Base-by-base conservation (phyloP, 2,888 invertebrate genomes). In the Keiferia lycopersicella region DNA sequence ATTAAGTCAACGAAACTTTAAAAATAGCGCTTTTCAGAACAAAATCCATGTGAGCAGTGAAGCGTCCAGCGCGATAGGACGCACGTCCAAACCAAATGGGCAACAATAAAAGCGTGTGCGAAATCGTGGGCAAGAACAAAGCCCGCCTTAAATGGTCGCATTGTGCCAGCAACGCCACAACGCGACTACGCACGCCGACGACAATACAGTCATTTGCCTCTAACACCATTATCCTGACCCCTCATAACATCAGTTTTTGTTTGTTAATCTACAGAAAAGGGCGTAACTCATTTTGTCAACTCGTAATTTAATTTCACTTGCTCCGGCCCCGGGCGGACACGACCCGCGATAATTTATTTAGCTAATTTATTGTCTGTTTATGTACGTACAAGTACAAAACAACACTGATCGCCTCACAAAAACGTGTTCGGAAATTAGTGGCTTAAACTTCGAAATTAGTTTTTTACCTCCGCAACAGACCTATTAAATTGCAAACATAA, bases 241-340 rank as follows among this genome's bases (percentile, higher is more conserved):
- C 90, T 86, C 86, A 83, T 80, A 84, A 84, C 89, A 86, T 87
- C 88, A 89, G 85, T 90, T 91, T 91, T 90, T 91, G 91, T 91
- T 91, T 91, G 90, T 91, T 91, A 91, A 91, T 91, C 89, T 88
- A 86, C 86, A 88, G 88, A 88, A 88, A 88, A 89, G 90, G 91
- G 90, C 91, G 91, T 91, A 87, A 90, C 90, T 91, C 91, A 88
- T 90, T 91, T 90, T 88, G 89, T 90, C 90, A 86, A 87, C 88
- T 84, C 82, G 86, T 91, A 91, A 91, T 91, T 90, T 88, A 88
- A 91, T 91, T 91, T 87, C 81, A 81, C 80, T 82, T 84, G 84
- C 88, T 88, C 84, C 73, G 79, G 80, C 81, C 79, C 76, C 74
- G 76, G 65, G 77, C 81, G 84, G 83, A 85, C 82, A 84, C 81